phyloP scores from a whole-genome alignment of 2,113 vertebrate genomes.

The Geothlypis trichas region DNA sequence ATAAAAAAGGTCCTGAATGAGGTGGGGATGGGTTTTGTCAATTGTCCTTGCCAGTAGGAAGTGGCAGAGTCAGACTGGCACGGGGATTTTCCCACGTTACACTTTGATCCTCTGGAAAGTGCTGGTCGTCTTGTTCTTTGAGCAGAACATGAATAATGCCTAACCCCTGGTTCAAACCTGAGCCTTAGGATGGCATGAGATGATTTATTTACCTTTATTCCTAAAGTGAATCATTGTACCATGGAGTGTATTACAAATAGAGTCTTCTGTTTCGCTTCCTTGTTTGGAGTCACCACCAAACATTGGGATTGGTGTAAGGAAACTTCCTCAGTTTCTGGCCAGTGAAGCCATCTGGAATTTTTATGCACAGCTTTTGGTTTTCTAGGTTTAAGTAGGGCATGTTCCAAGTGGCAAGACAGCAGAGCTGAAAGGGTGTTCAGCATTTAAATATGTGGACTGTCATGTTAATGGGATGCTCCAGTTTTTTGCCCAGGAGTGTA shows the following conservation, averaged over 20 bases:
- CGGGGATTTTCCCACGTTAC: accelerated
- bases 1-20: background rate
- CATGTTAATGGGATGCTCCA: background rate
- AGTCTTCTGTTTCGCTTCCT: background rate
- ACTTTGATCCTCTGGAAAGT: accelerated
- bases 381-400: background rate
- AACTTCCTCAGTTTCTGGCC: background rate
- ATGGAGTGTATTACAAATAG: background rate
- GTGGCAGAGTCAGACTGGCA: accelerated
- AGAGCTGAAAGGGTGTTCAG: background rate
- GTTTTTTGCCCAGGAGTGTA: background rate
- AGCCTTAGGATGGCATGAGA: background rate
- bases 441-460: background rate
- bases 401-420: background rate
- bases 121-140: accelerated
- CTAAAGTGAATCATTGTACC: background rate
- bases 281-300: background rate
- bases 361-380: background rate
- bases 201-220: background rate
- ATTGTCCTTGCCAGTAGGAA: background rate
- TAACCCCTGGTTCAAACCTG: background rate
- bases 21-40: background rate
- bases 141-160: background rate
- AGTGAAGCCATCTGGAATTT: background rate
- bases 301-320: background rate